phyloP scores from a whole-genome alignment of 2,888 invertebrate genomes.

The Pycnomerus fuliginosus region DNA sequence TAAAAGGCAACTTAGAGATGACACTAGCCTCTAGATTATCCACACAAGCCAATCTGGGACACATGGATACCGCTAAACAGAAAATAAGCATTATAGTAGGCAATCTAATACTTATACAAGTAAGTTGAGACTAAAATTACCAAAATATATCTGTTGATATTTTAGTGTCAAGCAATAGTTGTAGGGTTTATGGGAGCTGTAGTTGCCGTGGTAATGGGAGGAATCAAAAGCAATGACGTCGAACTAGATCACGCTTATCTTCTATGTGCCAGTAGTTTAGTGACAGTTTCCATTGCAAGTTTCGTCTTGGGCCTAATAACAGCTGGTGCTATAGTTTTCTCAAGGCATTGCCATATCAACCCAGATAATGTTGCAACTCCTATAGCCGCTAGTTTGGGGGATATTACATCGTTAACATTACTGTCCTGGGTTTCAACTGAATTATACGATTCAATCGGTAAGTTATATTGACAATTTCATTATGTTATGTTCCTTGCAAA shows the following conservation, averaged over 20 bases:
- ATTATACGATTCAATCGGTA: slow-evolving; percentile 60
- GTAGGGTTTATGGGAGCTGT: slow-evolving; percentile 71
- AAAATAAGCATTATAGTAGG: slow-evolving; percentile 68
- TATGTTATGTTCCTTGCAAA: slow-evolving; percentile 1
- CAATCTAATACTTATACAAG: slow-evolving; percentile 75
- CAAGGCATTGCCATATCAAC: slow-evolving; percentile 69
- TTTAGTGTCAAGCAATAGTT: slow-evolving; percentile 68
- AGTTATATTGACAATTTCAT: slow-evolving; percentile 25
- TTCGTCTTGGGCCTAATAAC: slow-evolving; percentile 71
- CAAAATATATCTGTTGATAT: slow-evolving; percentile 21
- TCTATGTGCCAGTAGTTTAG: slow-evolving; percentile 70
- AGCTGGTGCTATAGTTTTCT: slow-evolving; percentile 69
- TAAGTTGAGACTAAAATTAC: slow-evolving; percentile 40
- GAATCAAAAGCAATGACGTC: slow-evolving; percentile 63
- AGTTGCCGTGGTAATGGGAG: slow-evolving; percentile 69
- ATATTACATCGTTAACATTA: slow-evolving; percentile 68
- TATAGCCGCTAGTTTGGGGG: slow-evolving; percentile 78
- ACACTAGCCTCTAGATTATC: slow-evolving; percentile 77
- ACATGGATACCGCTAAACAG: slow-evolving; percentile 68
- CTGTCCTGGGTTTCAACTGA: slow-evolving; percentile 61
- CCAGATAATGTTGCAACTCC: slow-evolving; percentile 82
- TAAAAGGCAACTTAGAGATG: slow-evolving; percentile 85
- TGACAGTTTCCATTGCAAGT: slow-evolving; percentile 75
- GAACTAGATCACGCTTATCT: slow-evolving; percentile 68
- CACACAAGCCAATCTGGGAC: slow-evolving; percentile 75